Percentiles rank a stretch among this genome's conserved stretches.
Conservation (phyloP, 2,797 vertebrate genomes). For the Allobates femoralis region DNA sequence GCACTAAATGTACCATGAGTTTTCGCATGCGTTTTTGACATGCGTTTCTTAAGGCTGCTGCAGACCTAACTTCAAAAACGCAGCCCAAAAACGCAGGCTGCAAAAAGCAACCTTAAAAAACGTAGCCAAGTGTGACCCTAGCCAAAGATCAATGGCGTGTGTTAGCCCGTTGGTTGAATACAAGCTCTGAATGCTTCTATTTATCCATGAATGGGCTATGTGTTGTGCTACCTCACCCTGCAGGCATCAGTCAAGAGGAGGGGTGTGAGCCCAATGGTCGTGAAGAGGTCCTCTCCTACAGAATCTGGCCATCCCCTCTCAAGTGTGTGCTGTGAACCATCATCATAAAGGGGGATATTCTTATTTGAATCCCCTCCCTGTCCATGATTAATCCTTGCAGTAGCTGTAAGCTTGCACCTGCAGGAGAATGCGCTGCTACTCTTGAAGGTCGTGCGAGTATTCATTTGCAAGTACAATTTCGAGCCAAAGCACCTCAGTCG, state of each 20-base stretch:
- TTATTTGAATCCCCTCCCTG: neutral
- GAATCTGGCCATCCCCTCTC: neutral
- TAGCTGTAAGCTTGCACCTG: neutral
- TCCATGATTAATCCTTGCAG: neutral
- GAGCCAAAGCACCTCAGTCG: neutral
- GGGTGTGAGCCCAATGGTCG: no score
- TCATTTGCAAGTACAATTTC: conserved; percentile 28
- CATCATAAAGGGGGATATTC: neutral
- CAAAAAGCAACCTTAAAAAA: no score
- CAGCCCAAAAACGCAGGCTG: no score
- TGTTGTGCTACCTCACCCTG: neutral
- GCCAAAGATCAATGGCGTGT: no score
- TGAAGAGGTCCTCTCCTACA: neutral
- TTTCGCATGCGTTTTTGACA: no score
- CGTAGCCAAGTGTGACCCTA: no score
- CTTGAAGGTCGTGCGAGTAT: neutral
- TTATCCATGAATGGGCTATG: no score
- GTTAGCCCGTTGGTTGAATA: no score
- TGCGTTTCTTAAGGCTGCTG: no score
- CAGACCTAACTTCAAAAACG: no score
- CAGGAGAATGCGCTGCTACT: neutral
- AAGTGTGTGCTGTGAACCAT: neutral
- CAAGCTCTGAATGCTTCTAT: no score
- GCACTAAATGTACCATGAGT: no score
- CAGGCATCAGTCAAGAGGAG: neutral